These are phyloP conservation scores for Pinna nobilis DNA, from an alignment of 1,140 invertebrate species.

Conservation along the genomic window DNA sequence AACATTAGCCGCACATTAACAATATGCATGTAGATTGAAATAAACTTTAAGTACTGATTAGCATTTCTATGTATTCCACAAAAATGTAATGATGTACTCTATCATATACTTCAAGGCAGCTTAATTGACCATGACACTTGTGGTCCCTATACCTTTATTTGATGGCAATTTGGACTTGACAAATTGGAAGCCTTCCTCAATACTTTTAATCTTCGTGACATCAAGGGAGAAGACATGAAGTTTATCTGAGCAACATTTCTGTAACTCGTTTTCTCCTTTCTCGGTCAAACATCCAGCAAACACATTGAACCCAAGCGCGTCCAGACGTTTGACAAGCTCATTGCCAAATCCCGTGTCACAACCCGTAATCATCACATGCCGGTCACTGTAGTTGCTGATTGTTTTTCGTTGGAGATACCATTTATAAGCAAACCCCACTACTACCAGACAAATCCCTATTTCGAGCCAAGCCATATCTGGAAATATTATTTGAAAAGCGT, in stretches of 20 bases:
- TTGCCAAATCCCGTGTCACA: slow-evolving; percentile 72
- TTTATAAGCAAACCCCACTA: neutral
- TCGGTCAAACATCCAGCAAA: slow-evolving; percentile 54
- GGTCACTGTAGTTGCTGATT: neutral
- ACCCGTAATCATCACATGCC: slow-evolving; percentile 73
- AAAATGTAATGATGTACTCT: too few species aligned
- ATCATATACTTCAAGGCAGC: too few species aligned
- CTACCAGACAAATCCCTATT: neutral
- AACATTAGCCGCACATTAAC: too few species aligned
- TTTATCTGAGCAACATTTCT: slow-evolving; percentile 2
- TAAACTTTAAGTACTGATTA: too few species aligned
- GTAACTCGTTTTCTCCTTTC: slow-evolving; percentile 46
- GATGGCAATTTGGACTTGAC: slow-evolving; percentile 33
- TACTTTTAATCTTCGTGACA: slow-evolving; percentile 49
- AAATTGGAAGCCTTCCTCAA: slow-evolving; percentile 30
- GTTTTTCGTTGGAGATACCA: neutral
- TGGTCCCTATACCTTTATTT: slow-evolving; percentile 29
- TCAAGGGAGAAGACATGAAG: slow-evolving; percentile 56
- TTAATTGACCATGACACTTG: too few species aligned
- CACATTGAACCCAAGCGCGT: slow-evolving; percentile 52
- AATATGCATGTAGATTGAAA: too few species aligned
- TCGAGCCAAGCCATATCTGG: neutral
- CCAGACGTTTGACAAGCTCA: slow-evolving; percentile 52
- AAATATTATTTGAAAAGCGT: neutral
- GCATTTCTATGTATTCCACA: too few species aligned